Percentiles rank a stretch among this genome's conserved stretches.
These are phyloP conservation scores for Noturus placidus DNA, from an alignment of 2,113 vertebrate genomes.

Conservation along the genomic window DNA sequence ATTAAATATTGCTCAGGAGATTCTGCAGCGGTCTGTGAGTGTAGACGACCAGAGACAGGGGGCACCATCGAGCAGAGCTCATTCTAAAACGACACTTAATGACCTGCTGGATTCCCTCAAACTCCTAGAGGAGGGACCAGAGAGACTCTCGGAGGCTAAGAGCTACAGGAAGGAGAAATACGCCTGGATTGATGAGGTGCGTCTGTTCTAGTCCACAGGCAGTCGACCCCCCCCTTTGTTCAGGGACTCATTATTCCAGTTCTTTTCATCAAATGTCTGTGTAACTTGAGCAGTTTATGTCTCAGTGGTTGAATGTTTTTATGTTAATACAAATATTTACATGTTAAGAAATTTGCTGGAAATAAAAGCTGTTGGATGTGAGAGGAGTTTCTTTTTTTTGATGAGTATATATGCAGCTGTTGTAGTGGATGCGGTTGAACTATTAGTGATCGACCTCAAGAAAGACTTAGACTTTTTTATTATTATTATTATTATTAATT, in stretches of 20 bases:
- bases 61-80: conserved; percentile 62
- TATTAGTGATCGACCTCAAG: not conserved
- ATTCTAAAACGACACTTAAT: conserved; percentile 78
- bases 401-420: not conserved
- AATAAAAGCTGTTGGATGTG: no score
- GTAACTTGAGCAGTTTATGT: no score
- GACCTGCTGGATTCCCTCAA: conserved; percentile 88
- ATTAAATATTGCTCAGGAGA: conserved; percentile 62
- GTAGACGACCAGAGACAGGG: conserved; percentile 66
- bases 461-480: not conserved
- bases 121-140: conserved; percentile 85
- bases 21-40: conserved; percentile 62
- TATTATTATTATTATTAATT: no score
- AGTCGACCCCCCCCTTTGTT: no score
- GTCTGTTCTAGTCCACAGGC: not conserved
- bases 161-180: conserved; percentile 77
- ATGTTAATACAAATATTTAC: no score
- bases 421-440: not conserved
- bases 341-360: no score
- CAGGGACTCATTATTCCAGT: no score
- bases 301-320: no score
- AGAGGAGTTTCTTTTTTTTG: no score
- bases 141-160: conserved; percentile 71
- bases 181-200: conserved; percentile 82
- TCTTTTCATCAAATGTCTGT: no score